Evolutionary conservation across 1,140 invertebrate species (phyloP).

Genomic region (Pantala flavescens): DNA sequence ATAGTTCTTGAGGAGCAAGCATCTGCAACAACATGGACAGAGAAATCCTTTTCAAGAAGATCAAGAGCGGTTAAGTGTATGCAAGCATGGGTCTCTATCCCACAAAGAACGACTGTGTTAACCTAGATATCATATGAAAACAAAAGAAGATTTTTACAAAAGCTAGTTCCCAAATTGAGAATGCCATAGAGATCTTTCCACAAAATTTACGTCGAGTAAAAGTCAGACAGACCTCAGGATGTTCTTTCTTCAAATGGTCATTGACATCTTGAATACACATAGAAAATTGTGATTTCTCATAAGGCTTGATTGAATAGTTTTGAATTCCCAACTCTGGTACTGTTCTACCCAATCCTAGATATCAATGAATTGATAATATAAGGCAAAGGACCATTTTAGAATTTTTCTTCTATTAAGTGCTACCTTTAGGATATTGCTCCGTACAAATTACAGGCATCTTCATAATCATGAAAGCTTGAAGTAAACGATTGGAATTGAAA

Average conservation of each 20-base stretch:
- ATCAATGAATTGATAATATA: not conserved
- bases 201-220: constrained; percentile 3
- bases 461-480: constrained; percentile 59
- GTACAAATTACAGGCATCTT: constrained; percentile 73
- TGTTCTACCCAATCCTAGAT: constrained; percentile 59
- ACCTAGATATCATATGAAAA: constrained; percentile 27
- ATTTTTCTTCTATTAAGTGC: not conserved
- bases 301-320: constrained; percentile 32
- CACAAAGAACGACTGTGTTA: constrained; percentile 49
- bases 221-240: constrained; percentile 24
- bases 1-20: constrained; percentile 61
- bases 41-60: constrained; percentile 51
- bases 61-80: constrained; percentile 80
- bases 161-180: not conserved
- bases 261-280: constrained; percentile 69
- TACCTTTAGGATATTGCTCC: constrained; percentile 63
- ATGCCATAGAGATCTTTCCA: too few relatives aligned
- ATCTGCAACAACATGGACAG: constrained; percentile 79
- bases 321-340: constrained; percentile 61
- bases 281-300: constrained; percentile 50
- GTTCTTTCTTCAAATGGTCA: constrained; percentile 36
- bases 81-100: constrained; percentile 73
- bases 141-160: not conserved
- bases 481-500: constrained; percentile 49
- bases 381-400: not conserved